phyloP scores from a whole-genome alignment of 2,797 vertebrate genomes.

The Lutjanus campechanus region DNA sequence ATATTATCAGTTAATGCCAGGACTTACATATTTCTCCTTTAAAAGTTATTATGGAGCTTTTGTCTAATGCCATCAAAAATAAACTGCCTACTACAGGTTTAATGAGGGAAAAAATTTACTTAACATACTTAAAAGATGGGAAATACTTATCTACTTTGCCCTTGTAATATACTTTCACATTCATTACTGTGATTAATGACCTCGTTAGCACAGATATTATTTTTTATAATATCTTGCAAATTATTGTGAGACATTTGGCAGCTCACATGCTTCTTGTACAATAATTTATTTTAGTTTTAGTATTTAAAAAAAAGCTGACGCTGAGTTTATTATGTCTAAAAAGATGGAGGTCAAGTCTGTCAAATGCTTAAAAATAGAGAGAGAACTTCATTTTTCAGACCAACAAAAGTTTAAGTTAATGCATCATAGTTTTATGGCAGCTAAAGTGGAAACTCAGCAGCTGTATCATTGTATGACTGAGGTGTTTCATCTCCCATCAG shows the following conservation, averaged over 20 bases:
- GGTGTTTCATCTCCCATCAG: constrained; percentile 8
- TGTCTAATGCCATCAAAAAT: too few species aligned
- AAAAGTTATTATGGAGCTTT: too few species aligned
- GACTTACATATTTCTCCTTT: too few species aligned
- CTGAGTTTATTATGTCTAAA: constrained; percentile 1
- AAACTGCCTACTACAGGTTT: neutral
- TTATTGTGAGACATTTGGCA: constrained; percentile 11
- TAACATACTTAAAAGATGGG: neutral
- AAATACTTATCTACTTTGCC: neutral
- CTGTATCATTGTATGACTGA: constrained; percentile 4
- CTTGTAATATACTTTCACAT: neutral
- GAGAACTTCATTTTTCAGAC: constrained; percentile 1
- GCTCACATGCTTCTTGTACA: neutral
- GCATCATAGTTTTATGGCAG: neutral
- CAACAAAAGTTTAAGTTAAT: neutral
- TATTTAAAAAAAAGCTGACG: neutral
- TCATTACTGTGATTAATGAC: constrained; percentile 40
- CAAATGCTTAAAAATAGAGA: neutral
- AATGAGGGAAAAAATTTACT: constrained; percentile 6
- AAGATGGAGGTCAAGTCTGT: constrained; percentile 1
- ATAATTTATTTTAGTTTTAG: neutral
- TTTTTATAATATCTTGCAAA: constrained; percentile 19
- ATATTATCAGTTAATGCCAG: too few species aligned
- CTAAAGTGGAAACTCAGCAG: neutral
- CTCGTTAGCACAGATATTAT: constrained; percentile 29